Base-by-base conservation (phyloP, 2,797 vertebrate species). In the Limnodromus scolopaceus region DNA sequence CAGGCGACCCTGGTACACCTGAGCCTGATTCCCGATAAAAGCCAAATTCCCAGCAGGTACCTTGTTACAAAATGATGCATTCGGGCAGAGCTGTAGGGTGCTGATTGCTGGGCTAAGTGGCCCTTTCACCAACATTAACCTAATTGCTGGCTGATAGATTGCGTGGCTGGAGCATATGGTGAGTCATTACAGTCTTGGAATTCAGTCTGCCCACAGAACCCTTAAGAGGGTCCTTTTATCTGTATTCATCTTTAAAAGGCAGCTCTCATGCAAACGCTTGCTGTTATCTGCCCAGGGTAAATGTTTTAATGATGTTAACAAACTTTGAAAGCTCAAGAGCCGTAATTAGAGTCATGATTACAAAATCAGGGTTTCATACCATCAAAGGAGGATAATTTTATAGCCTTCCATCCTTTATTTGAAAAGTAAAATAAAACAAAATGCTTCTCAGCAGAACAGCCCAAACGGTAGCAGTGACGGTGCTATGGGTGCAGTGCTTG, bases 221-320 rank as follows among this genome's bases (percentile, higher is more conserved):
- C 93, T 90, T 94, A 93, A 90, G 93, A 66, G 82, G 78, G 94
- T 92, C 94, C 80, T 81, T 89, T 96, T 92, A 98, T 98, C 97
- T 94, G 96, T 54, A 94, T 97, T 94, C 96, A 96, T 97, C 96
- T 98, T 95, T 84, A 93, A 74, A 96, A 98, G 95, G 97, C 97
- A 97, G 97, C 95, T 97, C 95, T 97, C 97, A 95, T 14, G 85
- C 97, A 65, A 78, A 94, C 51, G 39, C 97, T 97, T 95, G 96
- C 97, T 97, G 98, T 97, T 98, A 93, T 84, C 98, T 97, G 96
- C 97, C 97, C 60, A 83, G 97, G 97, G 97, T 96, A 97, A 97
- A 98, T 96, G 97, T 97, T 98, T 97, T 98, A 98, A 98, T 96
- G 97, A 98, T 93, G 95, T 96, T 98, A 97, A 97, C 96, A 96